Conservation (phyloP, 2,113 vertebrate species). For the Chlamydotis undulata region DNA sequence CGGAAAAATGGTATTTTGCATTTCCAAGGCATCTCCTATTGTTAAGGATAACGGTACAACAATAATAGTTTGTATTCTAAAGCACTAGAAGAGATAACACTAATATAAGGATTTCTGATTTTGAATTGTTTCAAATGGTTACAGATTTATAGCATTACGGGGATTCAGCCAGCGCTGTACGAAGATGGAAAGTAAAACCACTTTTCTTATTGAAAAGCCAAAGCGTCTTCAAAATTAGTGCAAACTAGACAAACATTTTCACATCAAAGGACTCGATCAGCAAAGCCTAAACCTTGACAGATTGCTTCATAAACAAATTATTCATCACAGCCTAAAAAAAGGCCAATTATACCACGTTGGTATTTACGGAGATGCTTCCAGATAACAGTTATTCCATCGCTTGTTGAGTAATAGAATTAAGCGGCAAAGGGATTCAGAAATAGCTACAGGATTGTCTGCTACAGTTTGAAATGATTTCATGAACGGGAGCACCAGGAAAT, state of each 20-base stretch:
- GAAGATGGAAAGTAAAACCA: neutral
- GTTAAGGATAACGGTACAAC: neutral
- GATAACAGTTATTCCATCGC: neutral
- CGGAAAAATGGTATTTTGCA: neutral
- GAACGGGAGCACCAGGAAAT: neutral
- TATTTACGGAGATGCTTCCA: neutral
- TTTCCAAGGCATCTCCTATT: neutral
- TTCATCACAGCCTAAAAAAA: neutral
- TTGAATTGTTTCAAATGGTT: neutral
- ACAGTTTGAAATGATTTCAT: neutral
- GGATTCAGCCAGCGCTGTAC: neutral
- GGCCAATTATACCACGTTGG: neutral
- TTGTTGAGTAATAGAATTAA: neutral
- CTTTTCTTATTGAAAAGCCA: neutral
- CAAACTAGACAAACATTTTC: neutral
- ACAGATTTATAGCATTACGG: neutral
- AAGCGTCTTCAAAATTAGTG: neutral
- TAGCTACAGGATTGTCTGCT: neutral
- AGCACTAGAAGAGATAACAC: neutral
- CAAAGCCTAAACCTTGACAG: neutral
- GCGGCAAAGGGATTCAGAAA: neutral
- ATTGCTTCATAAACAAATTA: neutral
- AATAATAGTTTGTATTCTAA: neutral
- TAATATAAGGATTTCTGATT: neutral
- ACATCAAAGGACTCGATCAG: neutral